Conservation (phyloP, 2,888 invertebrate genomes). For the Netelia inedita region DNA sequence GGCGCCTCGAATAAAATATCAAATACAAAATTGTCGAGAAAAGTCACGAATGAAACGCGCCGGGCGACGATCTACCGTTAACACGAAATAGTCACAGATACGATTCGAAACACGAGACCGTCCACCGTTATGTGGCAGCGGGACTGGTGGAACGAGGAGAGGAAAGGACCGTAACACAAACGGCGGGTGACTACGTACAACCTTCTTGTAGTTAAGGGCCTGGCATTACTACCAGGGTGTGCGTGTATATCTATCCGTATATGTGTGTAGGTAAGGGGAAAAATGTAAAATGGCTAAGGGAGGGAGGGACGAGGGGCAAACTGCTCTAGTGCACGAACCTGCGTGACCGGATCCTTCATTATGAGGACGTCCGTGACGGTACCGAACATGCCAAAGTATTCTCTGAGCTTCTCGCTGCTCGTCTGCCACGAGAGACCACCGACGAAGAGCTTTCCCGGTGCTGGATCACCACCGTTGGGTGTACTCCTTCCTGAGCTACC, state of each 20-base stretch:
- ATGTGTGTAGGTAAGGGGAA: background rate
- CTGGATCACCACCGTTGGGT: slow-evolving; percentile 90
- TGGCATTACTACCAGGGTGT: slow-evolving; percentile 6
- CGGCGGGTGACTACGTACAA: background rate
- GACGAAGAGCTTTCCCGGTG: slow-evolving; percentile 95
- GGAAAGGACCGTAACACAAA: slow-evolving; percentile 3
- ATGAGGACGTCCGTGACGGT: slow-evolving; percentile 96
- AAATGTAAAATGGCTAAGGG: background rate
- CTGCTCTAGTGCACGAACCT: slow-evolving; percentile 87
- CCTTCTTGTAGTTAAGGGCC: background rate
- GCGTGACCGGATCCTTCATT: slow-evolving; percentile 97
- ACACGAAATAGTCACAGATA: slow-evolving; percentile 1
- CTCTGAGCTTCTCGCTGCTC: slow-evolving; percentile 95
- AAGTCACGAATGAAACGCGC: slow-evolving; percentile 6
- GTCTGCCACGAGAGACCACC: slow-evolving; percentile 98
- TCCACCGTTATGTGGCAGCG: slow-evolving; percentile 39
- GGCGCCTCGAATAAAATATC: background rate
- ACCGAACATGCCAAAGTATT: slow-evolving; percentile 97
- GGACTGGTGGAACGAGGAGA: slow-evolving; percentile 12
- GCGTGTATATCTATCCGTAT: background rate
- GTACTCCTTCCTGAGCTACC: slow-evolving; percentile 92
- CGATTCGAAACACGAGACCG: slow-evolving; percentile 39
- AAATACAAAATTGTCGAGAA: background rate
- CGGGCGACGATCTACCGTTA: slow-evolving; percentile 13
- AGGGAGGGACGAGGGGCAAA: slow-evolving; percentile 26